These are phyloP conservation scores for Poeciliopsis retropinna DNA, from an alignment of 2,113 vertebrate genomes.

Conservation along the genomic window DNA sequence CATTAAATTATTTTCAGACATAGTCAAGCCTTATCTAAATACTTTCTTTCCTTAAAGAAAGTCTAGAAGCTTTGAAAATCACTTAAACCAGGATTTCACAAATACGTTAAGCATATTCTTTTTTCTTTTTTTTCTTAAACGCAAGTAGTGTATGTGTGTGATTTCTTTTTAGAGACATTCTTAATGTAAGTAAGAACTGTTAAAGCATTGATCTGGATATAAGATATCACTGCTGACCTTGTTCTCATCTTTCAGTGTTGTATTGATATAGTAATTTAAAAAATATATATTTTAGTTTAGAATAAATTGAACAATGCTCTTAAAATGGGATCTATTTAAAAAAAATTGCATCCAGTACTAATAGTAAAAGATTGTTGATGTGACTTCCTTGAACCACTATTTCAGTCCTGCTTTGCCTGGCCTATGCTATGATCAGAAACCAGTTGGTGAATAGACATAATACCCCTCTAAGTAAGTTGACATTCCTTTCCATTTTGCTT, in stretches of 20 bases:
- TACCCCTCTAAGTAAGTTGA: slow-evolving; percentile 66
- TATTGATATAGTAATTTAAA: not conserved
- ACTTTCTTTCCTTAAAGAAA: too few species aligned
- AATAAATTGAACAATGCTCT: not conserved
- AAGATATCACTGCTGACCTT: not conserved
- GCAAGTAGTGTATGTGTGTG: not conserved
- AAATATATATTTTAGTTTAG: not conserved
- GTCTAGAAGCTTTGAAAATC: too few species aligned
- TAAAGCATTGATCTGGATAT: not conserved
- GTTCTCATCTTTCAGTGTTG: too few species aligned
- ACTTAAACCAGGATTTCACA: too few species aligned
- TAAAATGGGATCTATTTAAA: slow-evolving; percentile 22
- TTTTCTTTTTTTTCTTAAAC: slow-evolving; percentile 2
- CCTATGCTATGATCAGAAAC: slow-evolving; percentile 53
- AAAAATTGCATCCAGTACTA: slow-evolving; percentile 11
- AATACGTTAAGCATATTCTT: not conserved
- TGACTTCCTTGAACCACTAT: slow-evolving; percentile 21
- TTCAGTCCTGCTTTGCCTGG: slow-evolving; percentile 40
- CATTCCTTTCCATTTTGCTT: slow-evolving; percentile 69
- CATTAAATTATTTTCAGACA: too few species aligned
- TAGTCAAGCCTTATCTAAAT: too few species aligned
- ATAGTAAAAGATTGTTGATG: slow-evolving; percentile 36
- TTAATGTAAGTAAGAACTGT: not conserved
- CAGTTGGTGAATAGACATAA: slow-evolving; percentile 67
- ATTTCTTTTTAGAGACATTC: slow-evolving; percentile 1